Conservation (phyloP, 2,113 vertebrate species). For the Pteruthius melanotis region DNA sequence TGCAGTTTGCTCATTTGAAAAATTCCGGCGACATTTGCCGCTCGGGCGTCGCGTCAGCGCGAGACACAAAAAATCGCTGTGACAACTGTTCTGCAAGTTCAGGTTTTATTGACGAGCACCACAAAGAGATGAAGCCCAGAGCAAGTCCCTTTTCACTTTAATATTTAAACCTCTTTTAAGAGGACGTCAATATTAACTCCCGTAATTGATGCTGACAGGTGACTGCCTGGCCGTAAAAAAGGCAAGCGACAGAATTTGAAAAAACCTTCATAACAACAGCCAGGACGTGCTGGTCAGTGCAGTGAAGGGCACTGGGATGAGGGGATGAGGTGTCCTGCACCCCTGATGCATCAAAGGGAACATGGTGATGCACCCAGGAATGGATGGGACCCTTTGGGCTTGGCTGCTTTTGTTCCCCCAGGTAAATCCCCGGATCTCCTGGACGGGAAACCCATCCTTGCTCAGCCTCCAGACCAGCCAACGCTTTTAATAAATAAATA, state of each 20-base stretch:
- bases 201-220: conserved; percentile 4
- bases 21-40: background rate
- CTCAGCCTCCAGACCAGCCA: background rate
- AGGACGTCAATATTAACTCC: conserved; percentile 6
- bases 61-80: background rate
- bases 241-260: background rate
- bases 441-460: background rate
- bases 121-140: background rate
- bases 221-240: conserved; percentile 7
- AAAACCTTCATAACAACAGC: background rate
- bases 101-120: conserved; percentile 7
- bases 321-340: background rate
- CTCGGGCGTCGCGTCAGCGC: background rate
- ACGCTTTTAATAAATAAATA: background rate
- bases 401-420: background rate
- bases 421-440: background rate
- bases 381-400: background rate
- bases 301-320: background rate
- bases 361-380: background rate
- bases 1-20: conserved; percentile 35
- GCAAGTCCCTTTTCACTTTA: conserved; percentile 8
- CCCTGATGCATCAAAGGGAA: background rate
- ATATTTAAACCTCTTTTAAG: conserved; percentile 59
- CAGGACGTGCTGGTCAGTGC: background rate
- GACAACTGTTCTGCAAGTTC: background rate